Evolutionary conservation across 2,113 vertebrate species (phyloP).

Genomic region (Phalacrocorax aristotelis): DNA sequence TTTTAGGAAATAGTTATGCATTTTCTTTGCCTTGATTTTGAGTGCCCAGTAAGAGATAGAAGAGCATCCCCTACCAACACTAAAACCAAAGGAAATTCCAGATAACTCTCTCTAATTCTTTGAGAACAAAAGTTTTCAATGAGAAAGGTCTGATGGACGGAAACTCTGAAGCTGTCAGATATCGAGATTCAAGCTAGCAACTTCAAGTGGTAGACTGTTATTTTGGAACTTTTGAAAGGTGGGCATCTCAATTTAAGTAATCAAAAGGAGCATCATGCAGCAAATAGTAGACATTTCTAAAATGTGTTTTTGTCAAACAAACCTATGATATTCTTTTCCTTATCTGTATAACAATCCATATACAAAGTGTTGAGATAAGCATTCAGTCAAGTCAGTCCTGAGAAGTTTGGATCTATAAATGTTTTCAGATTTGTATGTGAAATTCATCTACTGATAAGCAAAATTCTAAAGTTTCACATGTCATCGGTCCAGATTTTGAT

Average conservation of each 20-base stretch:
- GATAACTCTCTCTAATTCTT: not conserved
- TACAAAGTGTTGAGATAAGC: not conserved
- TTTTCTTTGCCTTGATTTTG: not conserved
- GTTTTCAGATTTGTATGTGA: not conserved
- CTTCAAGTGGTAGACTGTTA: not conserved
- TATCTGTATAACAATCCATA: not conserved
- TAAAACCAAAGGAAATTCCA: not conserved
- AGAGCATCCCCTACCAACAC: not conserved
- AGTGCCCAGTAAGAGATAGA: not conserved
- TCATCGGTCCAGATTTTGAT: not conserved
- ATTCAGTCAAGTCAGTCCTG: not conserved
- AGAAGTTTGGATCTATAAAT: not conserved
- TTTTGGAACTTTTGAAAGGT: not conserved
- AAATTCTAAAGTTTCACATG: not conserved
- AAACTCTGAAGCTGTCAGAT: not conserved
- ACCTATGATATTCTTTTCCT: not conserved
- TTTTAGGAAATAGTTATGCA: not conserved
- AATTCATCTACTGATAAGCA: not conserved
- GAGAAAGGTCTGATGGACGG: not conserved
- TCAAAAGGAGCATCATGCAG: not conserved
- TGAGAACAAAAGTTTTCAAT: not conserved
- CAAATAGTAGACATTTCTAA: not conserved
- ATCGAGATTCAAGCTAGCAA: not conserved
- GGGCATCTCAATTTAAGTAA: not conserved
- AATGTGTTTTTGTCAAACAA: not conserved